phyloP scores from a whole-genome alignment of 2,797 vertebrate genomes.

The Dryobates pubescens region DNA sequence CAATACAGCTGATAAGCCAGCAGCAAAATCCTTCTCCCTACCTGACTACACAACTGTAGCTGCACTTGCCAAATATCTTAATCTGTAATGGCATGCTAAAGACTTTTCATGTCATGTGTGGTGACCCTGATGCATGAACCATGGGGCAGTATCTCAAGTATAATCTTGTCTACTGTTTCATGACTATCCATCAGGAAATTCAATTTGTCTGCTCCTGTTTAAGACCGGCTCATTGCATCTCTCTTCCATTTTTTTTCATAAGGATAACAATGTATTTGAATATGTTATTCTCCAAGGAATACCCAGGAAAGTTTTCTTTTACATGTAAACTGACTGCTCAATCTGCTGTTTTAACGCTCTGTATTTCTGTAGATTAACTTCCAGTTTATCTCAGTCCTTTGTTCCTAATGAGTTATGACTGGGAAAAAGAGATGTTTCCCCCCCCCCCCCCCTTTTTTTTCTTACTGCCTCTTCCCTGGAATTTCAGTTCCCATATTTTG shows the following conservation, averaged over 20 bases:
- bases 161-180: neutral
- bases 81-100: neutral
- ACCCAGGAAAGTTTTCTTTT: neutral
- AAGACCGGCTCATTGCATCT: neutral
- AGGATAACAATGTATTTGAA: conserved; percentile 5
- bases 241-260: neutral
- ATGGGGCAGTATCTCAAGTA: neutral
- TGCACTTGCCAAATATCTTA: neutral
- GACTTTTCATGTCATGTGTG: neutral
- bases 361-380: conserved; percentile 53
- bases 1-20: neutral
- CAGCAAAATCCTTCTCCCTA: neutral
- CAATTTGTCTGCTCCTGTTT: neutral
- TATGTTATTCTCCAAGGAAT: conserved; percentile 16
- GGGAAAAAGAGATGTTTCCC: neutral
- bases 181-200: neutral
- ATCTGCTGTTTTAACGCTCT: conserved; percentile 4
- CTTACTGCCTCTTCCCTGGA: neutral
- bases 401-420: conserved; percentile 31
- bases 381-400: conserved; percentile 61
- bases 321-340: neutral
- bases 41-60: neutral
- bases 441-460: neutral
- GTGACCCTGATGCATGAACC: neutral
- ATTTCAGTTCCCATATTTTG: conserved; percentile 66